phyloP scores from a whole-genome alignment of 2,888 invertebrate species.

The Sarcophaga subvicina region DNA sequence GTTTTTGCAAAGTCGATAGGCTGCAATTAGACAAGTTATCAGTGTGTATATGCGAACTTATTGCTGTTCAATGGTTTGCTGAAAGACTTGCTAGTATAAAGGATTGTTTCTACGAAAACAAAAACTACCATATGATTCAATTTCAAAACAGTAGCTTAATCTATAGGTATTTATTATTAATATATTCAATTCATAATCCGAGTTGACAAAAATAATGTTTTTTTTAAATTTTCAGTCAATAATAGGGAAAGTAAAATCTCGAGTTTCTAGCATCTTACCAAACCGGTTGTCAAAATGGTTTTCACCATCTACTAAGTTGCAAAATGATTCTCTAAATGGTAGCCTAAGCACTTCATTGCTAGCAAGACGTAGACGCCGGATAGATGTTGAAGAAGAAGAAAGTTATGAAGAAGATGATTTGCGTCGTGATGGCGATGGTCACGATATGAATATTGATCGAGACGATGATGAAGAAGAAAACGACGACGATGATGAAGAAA shows the following conservation, averaged over 20 bases:
- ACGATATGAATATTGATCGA: constrained; percentile 3
- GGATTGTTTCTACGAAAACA: too few species aligned
- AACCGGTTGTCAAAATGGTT: constrained; percentile 80
- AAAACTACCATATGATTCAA: too few species aligned
- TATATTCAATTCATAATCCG: too few species aligned
- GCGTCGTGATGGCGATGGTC: constrained; percentile 62
- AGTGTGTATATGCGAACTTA: too few species aligned
- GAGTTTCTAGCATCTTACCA: constrained; percentile 80
- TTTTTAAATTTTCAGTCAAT: constrained; percentile 76
- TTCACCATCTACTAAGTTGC: constrained; percentile 74
- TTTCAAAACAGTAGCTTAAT: too few species aligned
- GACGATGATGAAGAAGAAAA: constrained; percentile 49
- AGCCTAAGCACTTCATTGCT: constrained; percentile 61
- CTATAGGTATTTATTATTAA: too few species aligned
- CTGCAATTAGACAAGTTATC: too few species aligned
- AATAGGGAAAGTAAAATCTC: constrained; percentile 80
- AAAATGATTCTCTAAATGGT: constrained; percentile 69
- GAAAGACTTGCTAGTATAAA: too few species aligned
- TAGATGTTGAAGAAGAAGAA: constrained; percentile 74
- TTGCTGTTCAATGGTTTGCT: too few species aligned
- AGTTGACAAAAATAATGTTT: too few species aligned
- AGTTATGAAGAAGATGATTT: constrained; percentile 73
- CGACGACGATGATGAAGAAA: constrained; percentile 70
- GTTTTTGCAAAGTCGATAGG: too few species aligned
- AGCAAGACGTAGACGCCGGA: constrained; percentile 76